These are phyloP conservation scores for Acheta domesticus DNA, from an alignment of 2,888 invertebrate genomes.

Conservation along the genomic window DNA sequence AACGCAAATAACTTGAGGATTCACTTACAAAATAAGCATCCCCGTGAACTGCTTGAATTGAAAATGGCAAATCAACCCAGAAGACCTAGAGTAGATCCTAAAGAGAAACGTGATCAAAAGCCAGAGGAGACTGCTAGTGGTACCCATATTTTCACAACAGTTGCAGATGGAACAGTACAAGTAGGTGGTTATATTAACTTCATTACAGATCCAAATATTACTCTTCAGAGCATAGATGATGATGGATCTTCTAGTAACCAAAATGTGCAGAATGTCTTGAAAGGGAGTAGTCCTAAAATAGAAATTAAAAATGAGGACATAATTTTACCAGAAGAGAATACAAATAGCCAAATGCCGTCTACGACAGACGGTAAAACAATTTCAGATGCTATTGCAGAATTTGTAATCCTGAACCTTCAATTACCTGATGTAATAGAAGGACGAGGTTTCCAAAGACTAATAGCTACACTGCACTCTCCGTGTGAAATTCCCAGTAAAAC, in stretches of 20 bases:
- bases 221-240: slow-evolving; percentile 44
- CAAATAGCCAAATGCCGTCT: slow-evolving; percentile 33
- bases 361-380: slow-evolving; percentile 46
- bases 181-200: slow-evolving; percentile 48
- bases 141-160: slow-evolving; percentile 47
- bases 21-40: slow-evolving; percentile 53
- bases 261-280: slow-evolving; percentile 33
- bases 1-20: slow-evolving; percentile 53
- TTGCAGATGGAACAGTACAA: slow-evolving; percentile 48
- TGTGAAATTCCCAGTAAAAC: slow-evolving; percentile 51
- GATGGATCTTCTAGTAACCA: slow-evolving; percentile 38
- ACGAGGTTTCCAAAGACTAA: slow-evolving; percentile 49
- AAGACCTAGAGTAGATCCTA: slow-evolving; percentile 35
- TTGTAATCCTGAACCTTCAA: slow-evolving; percentile 50
- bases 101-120: slow-evolving; percentile 45
- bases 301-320: slow-evolving; percentile 44
- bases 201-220: slow-evolving; percentile 47
- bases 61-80: slow-evolving; percentile 45
- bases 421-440: slow-evolving; percentile 51
- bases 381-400: slow-evolving; percentile 50
- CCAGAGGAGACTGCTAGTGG: slow-evolving; percentile 24
- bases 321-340: slow-evolving; percentile 44
- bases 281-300: slow-evolving; percentile 31
- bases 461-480: slow-evolving; percentile 49
- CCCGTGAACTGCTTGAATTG: slow-evolving; percentile 45